Conservation (phyloP, 2,888 invertebrate species). For the Cyclophora albipunctata region DNA sequence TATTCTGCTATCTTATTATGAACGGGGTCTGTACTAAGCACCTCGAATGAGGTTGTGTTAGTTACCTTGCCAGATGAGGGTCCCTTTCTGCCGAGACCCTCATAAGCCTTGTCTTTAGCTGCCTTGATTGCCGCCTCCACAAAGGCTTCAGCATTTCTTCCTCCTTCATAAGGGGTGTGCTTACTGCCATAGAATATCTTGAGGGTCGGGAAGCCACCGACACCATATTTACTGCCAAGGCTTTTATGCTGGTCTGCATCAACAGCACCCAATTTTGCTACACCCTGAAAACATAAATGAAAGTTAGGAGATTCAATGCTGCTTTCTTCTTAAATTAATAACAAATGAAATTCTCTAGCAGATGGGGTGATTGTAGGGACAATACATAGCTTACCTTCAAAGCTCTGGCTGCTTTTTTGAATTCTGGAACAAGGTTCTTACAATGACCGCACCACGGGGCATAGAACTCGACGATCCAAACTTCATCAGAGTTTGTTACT, state of each 20-base stretch:
- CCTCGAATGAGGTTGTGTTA: too few species aligned
- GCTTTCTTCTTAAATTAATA: neutral
- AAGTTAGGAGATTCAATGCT: conserved; percentile 1
- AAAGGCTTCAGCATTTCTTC: conserved; percentile 88
- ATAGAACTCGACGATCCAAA: conserved; percentile 97
- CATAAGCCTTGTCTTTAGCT: conserved; percentile 82
- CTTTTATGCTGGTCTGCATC: conserved; percentile 93
- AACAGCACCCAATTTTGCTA: conserved; percentile 95
- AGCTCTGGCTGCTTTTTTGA: conserved; percentile 93
- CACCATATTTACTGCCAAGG: conserved; percentile 85
- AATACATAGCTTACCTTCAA: conserved; percentile 79
- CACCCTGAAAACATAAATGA: conserved; percentile 77
- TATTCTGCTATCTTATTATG: too few species aligned
- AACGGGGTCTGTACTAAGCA: too few species aligned
- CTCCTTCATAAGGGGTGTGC: conserved; percentile 90
- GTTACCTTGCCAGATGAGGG: conserved; percentile 60
- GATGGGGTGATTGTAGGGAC: neutral
- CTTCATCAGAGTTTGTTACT: conserved; percentile 87
- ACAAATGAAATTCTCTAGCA: neutral
- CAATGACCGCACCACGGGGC: conserved; percentile 98
- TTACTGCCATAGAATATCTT: conserved; percentile 94
- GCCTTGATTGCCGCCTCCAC: conserved; percentile 90
- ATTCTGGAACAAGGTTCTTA: conserved; percentile 92
- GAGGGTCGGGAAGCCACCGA: conserved; percentile 95
- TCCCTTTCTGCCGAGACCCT: conserved; percentile 73